These are phyloP conservation scores for Cliona cf. orientalis DNA, from an alignment of 37 sponge, comb jelly and placozoan genomes.

Conservation along the genomic window DNA sequence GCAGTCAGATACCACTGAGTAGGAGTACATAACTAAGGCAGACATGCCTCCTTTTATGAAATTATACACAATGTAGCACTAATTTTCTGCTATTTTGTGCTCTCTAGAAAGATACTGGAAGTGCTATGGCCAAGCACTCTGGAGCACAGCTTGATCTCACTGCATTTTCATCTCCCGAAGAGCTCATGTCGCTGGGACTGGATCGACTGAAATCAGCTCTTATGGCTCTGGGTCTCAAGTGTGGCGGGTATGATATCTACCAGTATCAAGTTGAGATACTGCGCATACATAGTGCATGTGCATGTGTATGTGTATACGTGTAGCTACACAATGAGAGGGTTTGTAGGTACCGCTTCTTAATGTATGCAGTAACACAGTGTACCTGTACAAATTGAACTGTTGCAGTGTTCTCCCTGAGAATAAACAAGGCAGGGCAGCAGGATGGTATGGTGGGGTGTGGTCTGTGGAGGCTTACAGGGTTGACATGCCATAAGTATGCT, in stretches of 20 bases:
- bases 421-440: too few relatives aligned
- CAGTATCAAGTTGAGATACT: neutral
- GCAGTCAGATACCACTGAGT: too few relatives aligned
- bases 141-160: constrained; percentile 92
- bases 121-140: constrained; percentile 92
- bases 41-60: too few relatives aligned
- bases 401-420: too few relatives aligned
- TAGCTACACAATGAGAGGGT: neutral
- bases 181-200: constrained; percentile 94
- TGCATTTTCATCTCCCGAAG: constrained; percentile 94
- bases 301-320: neutral
- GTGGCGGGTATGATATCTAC: constrained; percentile 86
- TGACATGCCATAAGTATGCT: too few relatives aligned
- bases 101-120: constrained; percentile 90
- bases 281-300: neutral
- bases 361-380: neutral
- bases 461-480: too few relatives aligned
- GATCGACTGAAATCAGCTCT: constrained; percentile 96
- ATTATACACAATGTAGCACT: too few relatives aligned
- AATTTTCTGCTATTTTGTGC: neutral
- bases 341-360: neutral
- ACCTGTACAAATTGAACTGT: too few relatives aligned
- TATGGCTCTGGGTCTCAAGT: constrained; percentile 93
- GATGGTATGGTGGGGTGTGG: too few relatives aligned
- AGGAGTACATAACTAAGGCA: too few relatives aligned